Percentiles rank a stretch among this genome's conserved stretches.
Conservation (phyloP, 2,888 invertebrate species). For the Exephanes ischioxanthus region DNA sequence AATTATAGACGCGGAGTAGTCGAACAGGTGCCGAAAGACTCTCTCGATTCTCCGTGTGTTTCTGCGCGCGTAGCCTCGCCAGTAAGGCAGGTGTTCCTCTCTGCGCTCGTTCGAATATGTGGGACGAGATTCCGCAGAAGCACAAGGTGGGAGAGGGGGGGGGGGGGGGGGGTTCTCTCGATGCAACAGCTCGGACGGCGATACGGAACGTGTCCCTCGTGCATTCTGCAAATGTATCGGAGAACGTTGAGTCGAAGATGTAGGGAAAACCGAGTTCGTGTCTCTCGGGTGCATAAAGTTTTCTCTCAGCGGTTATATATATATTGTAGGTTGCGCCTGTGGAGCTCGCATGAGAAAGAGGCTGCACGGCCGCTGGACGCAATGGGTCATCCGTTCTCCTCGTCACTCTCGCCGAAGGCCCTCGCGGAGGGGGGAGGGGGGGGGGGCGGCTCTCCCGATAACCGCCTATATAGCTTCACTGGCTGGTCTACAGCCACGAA, state of each 20-base stretch:
- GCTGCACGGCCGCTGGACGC: constrained; percentile 45
- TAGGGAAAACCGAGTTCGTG: constrained; percentile 31
- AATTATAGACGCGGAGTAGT: not conserved
- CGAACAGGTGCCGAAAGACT: constrained; percentile 46
- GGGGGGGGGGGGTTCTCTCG: constrained; percentile 21
- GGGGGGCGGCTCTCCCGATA: constrained; percentile 45
- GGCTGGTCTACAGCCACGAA: not conserved
- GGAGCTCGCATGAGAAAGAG: constrained; percentile 14
- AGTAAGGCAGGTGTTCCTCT: constrained; percentile 55
- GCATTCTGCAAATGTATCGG: constrained; percentile 25
- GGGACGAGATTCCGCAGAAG: constrained; percentile 57
- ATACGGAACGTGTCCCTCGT: constrained; percentile 23
- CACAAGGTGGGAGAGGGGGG: not conserved
- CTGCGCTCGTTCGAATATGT: constrained; percentile 57
- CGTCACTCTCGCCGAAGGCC: constrained; percentile 64
- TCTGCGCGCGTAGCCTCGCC: constrained; percentile 49
- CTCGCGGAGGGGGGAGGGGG: not conserved
- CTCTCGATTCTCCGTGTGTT: constrained; percentile 36
- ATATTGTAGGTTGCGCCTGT: not conserved
- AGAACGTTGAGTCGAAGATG: constrained; percentile 20
- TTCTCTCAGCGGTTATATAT: not conserved
- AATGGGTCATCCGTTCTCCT: constrained; percentile 68
- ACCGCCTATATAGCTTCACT: not conserved
- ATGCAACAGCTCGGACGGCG: constrained; percentile 39
- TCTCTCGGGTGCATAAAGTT: not conserved